These are phyloP conservation scores for Callinectes sapidus DNA, from an alignment of 2,888 invertebrate species.

Conservation along the genomic window DNA sequence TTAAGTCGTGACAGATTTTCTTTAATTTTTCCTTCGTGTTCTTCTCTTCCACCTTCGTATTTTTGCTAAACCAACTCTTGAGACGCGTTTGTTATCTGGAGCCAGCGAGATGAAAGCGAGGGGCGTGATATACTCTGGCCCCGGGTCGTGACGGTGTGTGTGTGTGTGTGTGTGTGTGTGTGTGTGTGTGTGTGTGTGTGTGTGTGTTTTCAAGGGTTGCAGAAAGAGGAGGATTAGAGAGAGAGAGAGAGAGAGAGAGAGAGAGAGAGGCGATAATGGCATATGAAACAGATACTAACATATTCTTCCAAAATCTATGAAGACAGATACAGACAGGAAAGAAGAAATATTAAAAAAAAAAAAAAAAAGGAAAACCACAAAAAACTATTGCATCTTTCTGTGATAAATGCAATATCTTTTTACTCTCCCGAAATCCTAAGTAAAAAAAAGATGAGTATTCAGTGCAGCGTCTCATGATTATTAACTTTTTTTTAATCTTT, in stretches of 20 bases:
- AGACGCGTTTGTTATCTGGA: conserved; percentile 42
- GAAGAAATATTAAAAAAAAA: neutral
- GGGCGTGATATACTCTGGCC: conserved; percentile 35
- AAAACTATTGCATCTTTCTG: neutral
- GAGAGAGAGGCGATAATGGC: neutral
- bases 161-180: conserved; percentile 32
- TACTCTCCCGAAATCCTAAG: neutral
- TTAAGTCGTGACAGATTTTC: conserved; percentile 40
- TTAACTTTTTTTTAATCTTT: neutral
- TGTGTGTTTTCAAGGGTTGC: conserved; percentile 32
- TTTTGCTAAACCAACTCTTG: conserved; percentile 46
- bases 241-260: conserved; percentile 3
- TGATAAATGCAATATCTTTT: neutral
- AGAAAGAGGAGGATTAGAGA: neutral
- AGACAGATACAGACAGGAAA: neutral
- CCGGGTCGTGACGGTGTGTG: conserved; percentile 18
- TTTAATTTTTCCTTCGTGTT: conserved; percentile 19
- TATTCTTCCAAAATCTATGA: neutral
- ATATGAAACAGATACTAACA: neutral
- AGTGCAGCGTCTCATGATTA: neutral
- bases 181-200: conserved; percentile 43
- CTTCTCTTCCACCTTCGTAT: neutral
- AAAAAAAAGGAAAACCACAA: neutral
- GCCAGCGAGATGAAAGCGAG: conserved; percentile 20
- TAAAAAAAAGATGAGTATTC: neutral